Evolutionary conservation across 2,888 invertebrate species (phyloP), one percentile per base, ranked within the genome.

Genomic region (Dioctria linearis): DNA sequence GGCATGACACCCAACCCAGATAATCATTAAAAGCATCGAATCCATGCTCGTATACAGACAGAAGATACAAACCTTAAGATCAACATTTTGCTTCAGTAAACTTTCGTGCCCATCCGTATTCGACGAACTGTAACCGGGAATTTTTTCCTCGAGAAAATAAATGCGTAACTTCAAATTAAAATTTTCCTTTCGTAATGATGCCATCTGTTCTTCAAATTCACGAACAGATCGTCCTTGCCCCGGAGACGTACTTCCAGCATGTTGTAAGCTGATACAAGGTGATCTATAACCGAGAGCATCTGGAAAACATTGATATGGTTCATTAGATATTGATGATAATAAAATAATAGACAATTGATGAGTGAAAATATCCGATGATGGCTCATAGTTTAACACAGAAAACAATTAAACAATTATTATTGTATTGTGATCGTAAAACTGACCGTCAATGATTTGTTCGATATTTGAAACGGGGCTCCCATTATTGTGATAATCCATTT

Each of bases 131-230:
- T 63, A 87, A 93, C 92, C 86, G 93, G 93, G 86, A 82, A 86
- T 85, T 82, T 85, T 86, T 88, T 97, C 96, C 88, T 98, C 97
- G 83, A 97, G 90, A 87, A 97, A 96, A 89, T 96, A 98, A 85
- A 98, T 95, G 78, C 97, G 91, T 85, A 98, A 90, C 89, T 97
- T 98, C 37, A 98, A 90, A 89, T 96, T 95, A 86, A 98, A 98
- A 88, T 98, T 98, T 88, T 98, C 98, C 88, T 96, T 97, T 84
- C 94, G 93, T 82, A 98, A 89, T 67, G 92, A 91, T 76, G 93
- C 93, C 83, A 97, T 91, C 87, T 97, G 95, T 88, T 97, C 95
- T 87, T 97, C 97, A 86, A 95, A 94, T 84, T 97, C 97, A 86
- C 96, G 96, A 91, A 97, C 94, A 43, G 95, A 95, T 78, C 94